Conservation (phyloP, 2,888 invertebrate species). For the Chymomyza fuscimana region DNA sequence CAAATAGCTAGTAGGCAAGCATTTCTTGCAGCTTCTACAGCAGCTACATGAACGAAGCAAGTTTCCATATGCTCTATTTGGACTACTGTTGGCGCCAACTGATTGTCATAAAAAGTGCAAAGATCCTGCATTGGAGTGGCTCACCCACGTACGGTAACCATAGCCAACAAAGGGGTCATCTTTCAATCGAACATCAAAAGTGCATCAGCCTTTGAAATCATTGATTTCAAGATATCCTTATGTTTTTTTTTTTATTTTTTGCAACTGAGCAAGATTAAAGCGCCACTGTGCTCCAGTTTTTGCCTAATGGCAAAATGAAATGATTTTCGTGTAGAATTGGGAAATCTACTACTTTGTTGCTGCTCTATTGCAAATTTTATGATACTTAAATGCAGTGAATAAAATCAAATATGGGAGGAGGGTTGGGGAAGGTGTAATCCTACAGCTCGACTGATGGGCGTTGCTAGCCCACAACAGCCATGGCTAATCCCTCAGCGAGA, state of each 20-base stretch:
- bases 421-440: constrained; percentile 16
- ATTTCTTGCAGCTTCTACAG: neutral
- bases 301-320: constrained; percentile 54
- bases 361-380: constrained; percentile 55
- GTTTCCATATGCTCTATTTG: no score
- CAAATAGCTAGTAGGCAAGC: no score
- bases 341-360: constrained; percentile 35
- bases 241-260: constrained; percentile 30
- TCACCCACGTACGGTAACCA: neutral
- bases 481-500: constrained; percentile 55
- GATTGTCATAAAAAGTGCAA: neutral
- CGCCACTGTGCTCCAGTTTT: neutral
- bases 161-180: constrained; percentile 53
- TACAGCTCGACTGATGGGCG: constrained; percentile 34
- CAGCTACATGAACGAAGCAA: neutral
- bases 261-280: constrained; percentile 34
- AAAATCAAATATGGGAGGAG: constrained; percentile 31
- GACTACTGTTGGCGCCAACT: neutral
- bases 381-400: constrained; percentile 52
- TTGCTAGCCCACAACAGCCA: constrained; percentile 35
- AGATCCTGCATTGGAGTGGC: neutral
- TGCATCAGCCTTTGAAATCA: constrained; percentile 49
- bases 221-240: constrained; percentile 15
- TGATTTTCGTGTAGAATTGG: constrained; percentile 49
- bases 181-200: constrained; percentile 33